Percentiles rank a stretch among this genome's conserved stretches.
These are phyloP conservation scores for Vandiemenella viatica DNA, from an alignment of 2,888 invertebrate species.

Conservation along the genomic window DNA sequence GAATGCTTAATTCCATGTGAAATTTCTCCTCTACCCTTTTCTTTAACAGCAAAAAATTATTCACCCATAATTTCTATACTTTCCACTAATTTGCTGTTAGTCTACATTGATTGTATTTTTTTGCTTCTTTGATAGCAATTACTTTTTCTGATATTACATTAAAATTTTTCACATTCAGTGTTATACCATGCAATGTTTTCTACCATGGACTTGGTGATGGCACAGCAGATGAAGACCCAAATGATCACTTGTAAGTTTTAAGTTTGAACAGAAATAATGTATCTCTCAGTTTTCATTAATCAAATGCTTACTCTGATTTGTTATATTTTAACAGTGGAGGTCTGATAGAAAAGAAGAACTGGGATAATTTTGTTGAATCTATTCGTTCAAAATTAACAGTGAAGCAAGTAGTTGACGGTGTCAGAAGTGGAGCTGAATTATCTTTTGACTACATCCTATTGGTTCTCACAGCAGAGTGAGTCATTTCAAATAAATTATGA, in stretches of 20 bases:
- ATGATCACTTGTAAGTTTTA: too few species aligned
- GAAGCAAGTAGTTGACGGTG: slow-evolving; percentile 70
- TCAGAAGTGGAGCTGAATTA: slow-evolving; percentile 53
- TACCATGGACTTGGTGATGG: slow-evolving; percentile 29
- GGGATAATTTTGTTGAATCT: slow-evolving; percentile 58
- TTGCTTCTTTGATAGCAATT: too few species aligned
- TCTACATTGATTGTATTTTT: too few species aligned
- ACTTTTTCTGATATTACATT: background rate
- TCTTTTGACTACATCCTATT: slow-evolving; percentile 71
- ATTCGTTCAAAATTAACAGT: slow-evolving; percentile 66
- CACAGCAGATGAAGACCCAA: slow-evolving; percentile 5
- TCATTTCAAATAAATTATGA: slow-evolving; percentile 17
- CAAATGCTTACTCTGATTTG: too few species aligned
- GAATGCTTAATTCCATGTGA: too few species aligned
- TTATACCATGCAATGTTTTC: slow-evolving; percentile 45
- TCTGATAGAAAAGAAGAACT: slow-evolving; percentile 37
- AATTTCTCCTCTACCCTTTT: too few species aligned
- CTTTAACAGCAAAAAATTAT: too few species aligned
- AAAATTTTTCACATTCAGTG: slow-evolving; percentile 27
- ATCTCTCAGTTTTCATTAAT: too few species aligned
- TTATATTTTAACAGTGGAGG: slow-evolving; percentile 7
- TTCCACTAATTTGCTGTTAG: too few species aligned
- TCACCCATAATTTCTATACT: too few species aligned
- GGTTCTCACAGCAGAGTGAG: slow-evolving; percentile 69
- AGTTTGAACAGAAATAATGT: too few species aligned